These are phyloP conservation scores for Phasia obesa DNA, from an alignment of 2,888 invertebrate genomes.

Conservation along the genomic window DNA sequence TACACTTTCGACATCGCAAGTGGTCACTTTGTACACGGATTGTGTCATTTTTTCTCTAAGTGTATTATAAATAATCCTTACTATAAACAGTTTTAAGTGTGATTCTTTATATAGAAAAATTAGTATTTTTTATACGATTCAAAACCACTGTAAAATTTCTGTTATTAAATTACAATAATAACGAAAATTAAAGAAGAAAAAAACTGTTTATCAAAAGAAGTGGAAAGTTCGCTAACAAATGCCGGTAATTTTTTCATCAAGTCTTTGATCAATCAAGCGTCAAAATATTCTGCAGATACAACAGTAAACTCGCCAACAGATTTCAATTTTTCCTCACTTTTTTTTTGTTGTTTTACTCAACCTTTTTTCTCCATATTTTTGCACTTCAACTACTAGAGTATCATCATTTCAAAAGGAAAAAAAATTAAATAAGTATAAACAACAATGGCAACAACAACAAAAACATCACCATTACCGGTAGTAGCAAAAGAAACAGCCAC, in stretches of 20 bases:
- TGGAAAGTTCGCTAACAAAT: constrained; percentile 60
- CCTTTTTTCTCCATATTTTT: constrained; percentile 22
- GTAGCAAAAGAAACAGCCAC: constrained; percentile 4
- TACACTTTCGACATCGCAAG: too few relatives aligned
- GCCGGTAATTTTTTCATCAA: constrained; percentile 66
- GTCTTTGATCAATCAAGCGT: constrained; percentile 72
- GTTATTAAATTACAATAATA: constrained; percentile 37
- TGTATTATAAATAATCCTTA: too few relatives aligned
- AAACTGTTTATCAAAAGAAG: constrained; percentile 37
- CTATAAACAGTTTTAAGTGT: too few relatives aligned
- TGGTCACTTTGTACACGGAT: too few relatives aligned
- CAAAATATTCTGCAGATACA: constrained; percentile 64
- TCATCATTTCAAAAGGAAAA: constrained; percentile 28
- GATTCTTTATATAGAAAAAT: too few relatives aligned
- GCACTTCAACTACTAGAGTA: constrained; percentile 51
- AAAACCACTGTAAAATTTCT: constrained; percentile 37
- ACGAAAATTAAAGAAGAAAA: constrained; percentile 11
- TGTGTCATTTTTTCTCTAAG: too few relatives aligned
- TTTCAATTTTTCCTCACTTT: constrained; percentile 33
- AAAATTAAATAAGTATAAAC: constrained; percentile 10
- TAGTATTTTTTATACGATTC: not conserved
- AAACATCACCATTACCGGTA: constrained; percentile 1
- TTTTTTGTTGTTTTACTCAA: constrained; percentile 13
- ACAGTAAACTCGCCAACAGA: constrained; percentile 47
- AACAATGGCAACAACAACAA: constrained; percentile 24